These are phyloP conservation scores for Argyra leucocephala DNA, from an alignment of 2,888 invertebrate species.

Conservation along the genomic window DNA sequence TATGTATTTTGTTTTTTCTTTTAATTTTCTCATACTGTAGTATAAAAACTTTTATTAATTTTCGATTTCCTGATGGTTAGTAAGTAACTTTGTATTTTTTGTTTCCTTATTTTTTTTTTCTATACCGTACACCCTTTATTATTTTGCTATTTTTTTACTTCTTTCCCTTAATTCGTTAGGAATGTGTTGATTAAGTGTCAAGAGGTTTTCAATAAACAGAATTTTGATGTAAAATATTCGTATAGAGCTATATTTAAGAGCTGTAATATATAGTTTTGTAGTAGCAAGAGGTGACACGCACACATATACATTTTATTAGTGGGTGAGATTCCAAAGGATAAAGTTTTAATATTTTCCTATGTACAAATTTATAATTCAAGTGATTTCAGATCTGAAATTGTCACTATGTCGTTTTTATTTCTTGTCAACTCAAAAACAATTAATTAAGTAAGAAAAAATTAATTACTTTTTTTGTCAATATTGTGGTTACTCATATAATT, in stretches of 20 bases:
- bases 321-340: no score
- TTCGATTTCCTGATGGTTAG: not conserved
- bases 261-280: no score
- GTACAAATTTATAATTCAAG: no score
- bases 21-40: not conserved
- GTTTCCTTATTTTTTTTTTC: not conserved
- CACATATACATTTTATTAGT: no score
- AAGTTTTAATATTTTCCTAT: no score
- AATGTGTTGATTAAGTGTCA: not conserved
- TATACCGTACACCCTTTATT: no score
- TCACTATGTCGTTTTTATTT: no score
- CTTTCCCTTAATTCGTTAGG: not conserved
- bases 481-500: no score
- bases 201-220: not conserved
- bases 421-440: no score
- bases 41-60: constrained; percentile 2
- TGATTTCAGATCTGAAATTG: no score
- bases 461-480: not conserved
- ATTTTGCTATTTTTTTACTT: not conserved
- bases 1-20: not conserved
- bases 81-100: not conserved
- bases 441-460: not conserved
- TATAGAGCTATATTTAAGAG: no score
- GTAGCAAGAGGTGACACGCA: no score
- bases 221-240: not conserved